Evolutionary conservation across 1,140 invertebrate species (phyloP).

Genomic region (Drosophila navojoa): DNA sequence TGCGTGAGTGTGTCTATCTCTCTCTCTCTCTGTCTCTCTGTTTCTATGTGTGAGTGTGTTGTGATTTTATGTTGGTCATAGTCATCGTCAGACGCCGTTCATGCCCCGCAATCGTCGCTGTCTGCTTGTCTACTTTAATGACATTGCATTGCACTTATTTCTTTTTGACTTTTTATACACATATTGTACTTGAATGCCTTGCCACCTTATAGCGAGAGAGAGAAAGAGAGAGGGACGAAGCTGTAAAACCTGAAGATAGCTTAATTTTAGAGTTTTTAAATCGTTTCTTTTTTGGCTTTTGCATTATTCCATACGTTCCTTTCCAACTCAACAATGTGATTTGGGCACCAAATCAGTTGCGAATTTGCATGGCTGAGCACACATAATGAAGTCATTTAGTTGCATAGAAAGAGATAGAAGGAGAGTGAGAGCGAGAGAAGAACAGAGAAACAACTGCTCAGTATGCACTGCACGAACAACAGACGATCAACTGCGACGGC

Average conservation of each 20-base stretch:
- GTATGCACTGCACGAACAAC: slow-evolving; percentile 54
- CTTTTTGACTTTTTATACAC: slow-evolving; percentile 62
- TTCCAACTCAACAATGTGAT: slow-evolving; percentile 63
- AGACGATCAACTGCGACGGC: slow-evolving; percentile 37
- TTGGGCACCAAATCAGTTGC: slow-evolving; percentile 74
- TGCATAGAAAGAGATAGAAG: slow-evolving; percentile 13
- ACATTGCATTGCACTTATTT: slow-evolving; percentile 80
- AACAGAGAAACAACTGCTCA: slow-evolving; percentile 37
- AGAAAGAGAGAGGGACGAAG: slow-evolving; percentile 33
- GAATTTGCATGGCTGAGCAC: slow-evolving; percentile 67
- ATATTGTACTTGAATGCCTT: slow-evolving; percentile 40
- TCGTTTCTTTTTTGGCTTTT: slow-evolving; percentile 52
- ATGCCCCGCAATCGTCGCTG: slow-evolving; percentile 36
- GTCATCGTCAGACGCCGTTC: slow-evolving; percentile 45
- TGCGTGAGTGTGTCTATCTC: neutral
- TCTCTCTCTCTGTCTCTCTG: neutral
- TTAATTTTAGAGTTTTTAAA: slow-evolving; percentile 82
- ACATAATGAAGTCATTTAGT: slow-evolving; percentile 71
- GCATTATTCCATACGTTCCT: slow-evolving; percentile 49
- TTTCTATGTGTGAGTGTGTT: slow-evolving; percentile 48
- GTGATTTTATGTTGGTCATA: slow-evolving; percentile 77
- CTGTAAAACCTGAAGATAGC: slow-evolving; percentile 78
- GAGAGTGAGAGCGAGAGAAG: neutral
- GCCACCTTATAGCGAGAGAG: slow-evolving; percentile 19
- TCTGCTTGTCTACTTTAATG: slow-evolving; percentile 77